Base-by-base conservation (phyloP, 2,888 invertebrate genomes). In the Agonum fuliginosum region DNA sequence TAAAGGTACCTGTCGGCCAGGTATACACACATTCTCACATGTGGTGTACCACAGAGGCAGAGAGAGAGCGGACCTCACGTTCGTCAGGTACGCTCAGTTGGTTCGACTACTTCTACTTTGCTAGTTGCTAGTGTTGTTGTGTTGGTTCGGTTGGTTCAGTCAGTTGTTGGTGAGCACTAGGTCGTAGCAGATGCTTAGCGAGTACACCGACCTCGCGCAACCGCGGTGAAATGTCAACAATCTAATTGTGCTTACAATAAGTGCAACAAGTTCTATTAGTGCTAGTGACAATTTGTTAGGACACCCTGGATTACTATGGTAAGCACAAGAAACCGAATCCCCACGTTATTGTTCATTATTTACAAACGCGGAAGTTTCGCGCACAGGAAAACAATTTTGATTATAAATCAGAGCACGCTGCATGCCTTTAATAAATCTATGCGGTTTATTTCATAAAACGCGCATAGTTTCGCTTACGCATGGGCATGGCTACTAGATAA, bases 191-290 rank as follows among this genome's bases (percentile, higher is more conserved):
- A 30, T 43, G 20, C 14, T 22, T 12, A 34, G 41, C 30, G 14
- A 67, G 75, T 75, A 67, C 75, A 75, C 30, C 75, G 75, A 75
- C 75, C 75, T 48, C 67, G 19, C 14, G 30, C 27, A 30, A 30
- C 14, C 22, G 65, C 62, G 48, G 65, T 51, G 48, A 67, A 67
- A 75, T 75, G 75, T 75, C 67, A 67, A 75, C 67, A 75, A n/a
- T 48, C 75, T 75, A 75, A 75, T 75, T 65, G 67, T 75, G 65
- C 17, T 27, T 27, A 19, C n/a, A n/a, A n/a, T 46, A 34, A 19
- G 41, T 70, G 48, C 17, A 3, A 12, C 10, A 17, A 34, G 22
- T 20, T 19, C 12, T 69, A 19, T 19, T n/a, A n/a, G 27, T 41
- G 46, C 22, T 20, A 30, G 65, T 24, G 8, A 30, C 10, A 22